Conservation (phyloP, 2,888 invertebrate genomes). For the Aelia acuminata region DNA sequence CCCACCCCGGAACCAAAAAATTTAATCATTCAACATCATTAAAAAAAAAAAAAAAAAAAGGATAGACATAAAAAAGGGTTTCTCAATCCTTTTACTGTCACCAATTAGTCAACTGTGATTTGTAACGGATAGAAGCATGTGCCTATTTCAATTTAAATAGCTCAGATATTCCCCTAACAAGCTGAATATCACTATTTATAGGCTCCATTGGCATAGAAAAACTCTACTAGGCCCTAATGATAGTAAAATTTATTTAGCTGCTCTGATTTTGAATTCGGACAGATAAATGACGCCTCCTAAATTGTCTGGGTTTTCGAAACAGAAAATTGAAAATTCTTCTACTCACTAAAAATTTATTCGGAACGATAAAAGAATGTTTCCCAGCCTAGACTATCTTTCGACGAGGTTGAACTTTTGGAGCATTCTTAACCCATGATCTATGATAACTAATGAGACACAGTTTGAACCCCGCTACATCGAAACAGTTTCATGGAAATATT, state of each 20-base stretch:
- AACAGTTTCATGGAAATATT: no score
- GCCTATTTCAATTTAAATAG: constrained; percentile 1
- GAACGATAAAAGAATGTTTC: not conserved
- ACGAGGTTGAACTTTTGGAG: not conserved
- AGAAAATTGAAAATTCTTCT: not conserved
- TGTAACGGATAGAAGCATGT: not conserved
- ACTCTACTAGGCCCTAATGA: not conserved
- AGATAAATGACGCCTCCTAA: not conserved
- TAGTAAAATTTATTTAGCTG: not conserved
- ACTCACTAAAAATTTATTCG: not conserved
- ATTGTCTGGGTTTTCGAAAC: not conserved
- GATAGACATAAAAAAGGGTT: not conserved
- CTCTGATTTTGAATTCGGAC: not conserved
- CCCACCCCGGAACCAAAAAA: not conserved
- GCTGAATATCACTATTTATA: not conserved
- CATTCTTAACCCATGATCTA: not conserved
- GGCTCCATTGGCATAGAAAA: not conserved
- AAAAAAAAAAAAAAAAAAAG: not conserved
- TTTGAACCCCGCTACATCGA: no score
- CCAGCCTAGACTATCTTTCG: not conserved
- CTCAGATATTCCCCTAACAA: not conserved
- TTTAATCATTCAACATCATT: not conserved
- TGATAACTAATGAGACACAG: not conserved
- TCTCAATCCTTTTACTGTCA: not conserved
- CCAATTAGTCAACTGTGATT: not conserved